phyloP scores from a whole-genome alignment of 37 sponge, comb jelly and placozoan species.

The Corticium candelabrum region DNA sequence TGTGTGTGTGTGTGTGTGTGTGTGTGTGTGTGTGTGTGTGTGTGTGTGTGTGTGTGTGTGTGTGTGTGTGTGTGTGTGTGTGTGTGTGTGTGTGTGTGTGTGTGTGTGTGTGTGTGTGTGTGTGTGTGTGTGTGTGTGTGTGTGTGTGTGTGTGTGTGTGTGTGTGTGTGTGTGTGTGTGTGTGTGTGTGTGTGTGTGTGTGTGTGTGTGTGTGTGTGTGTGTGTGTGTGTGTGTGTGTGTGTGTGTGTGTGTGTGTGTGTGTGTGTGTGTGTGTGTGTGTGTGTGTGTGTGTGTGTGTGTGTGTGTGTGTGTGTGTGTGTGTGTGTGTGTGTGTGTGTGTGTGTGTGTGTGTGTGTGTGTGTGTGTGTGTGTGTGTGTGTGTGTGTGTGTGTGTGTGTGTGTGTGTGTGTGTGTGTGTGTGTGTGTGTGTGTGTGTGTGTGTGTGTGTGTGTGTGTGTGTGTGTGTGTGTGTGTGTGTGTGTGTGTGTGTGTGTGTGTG shows the following conservation, averaged over 20 bases:
- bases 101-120: slow-evolving; percentile 12
- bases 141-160: slow-evolving; percentile 21
- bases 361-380: slow-evolving; percentile 5
- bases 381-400: slow-evolving; percentile 23
- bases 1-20: slow-evolving; percentile 16
- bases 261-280: slow-evolving; percentile 5
- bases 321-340: slow-evolving; percentile 5
- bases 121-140: background rate
- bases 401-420: slow-evolving; percentile 11
- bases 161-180: slow-evolving; percentile 23
- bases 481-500: slow-evolving; percentile 24
- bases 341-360: slow-evolving; percentile 5
- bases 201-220: slow-evolving; percentile 7
- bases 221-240: slow-evolving; percentile 5
- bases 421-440: slow-evolving; percentile 9
- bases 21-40: background rate
- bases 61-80: background rate
- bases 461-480: slow-evolving; percentile 19
- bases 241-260: slow-evolving; percentile 5
- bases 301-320: slow-evolving; percentile 5
- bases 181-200: slow-evolving; percentile 14
- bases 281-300: slow-evolving; percentile 5
- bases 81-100: slow-evolving; percentile 42
- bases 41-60: background rate
- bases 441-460: slow-evolving; percentile 33